Percentiles rank a stretch among this genome's conserved stretches.
phyloP scores from a whole-genome alignment of 2,888 invertebrate species.

The Eugnorisma glareosa region DNA sequence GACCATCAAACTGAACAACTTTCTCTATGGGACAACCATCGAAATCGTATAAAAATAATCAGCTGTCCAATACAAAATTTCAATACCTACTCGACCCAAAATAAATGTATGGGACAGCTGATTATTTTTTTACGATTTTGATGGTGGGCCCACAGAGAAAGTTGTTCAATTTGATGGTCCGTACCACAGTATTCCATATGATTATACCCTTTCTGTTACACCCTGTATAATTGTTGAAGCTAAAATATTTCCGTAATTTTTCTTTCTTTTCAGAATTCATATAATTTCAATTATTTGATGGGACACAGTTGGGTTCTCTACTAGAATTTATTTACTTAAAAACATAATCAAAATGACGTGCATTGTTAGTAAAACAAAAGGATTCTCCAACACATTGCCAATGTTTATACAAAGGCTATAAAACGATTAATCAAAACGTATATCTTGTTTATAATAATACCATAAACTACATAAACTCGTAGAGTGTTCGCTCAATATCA shows the following conservation, averaged over 20 bases:
- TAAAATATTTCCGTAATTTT: background rate
- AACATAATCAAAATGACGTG: background rate
- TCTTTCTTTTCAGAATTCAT: background rate
- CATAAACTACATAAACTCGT: background rate
- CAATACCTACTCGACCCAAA: too few species aligned
- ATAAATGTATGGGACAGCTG: too few species aligned
- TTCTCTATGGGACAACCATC: too few species aligned
- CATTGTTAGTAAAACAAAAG: constrained; percentile 1
- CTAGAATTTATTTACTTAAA: background rate
- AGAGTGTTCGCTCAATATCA: background rate
- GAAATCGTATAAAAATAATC: too few species aligned
- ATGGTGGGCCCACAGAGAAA: too few species aligned
- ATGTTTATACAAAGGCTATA: background rate
- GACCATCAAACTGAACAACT: too few species aligned
- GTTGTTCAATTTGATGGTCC: too few species aligned
- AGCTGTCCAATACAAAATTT: too few species aligned
- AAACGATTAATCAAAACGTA: background rate
- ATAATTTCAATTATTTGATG: background rate
- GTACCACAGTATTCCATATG: too few species aligned
- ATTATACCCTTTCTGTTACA: too few species aligned
- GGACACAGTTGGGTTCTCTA: background rate
- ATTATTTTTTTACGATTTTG: too few species aligned
- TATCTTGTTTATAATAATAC: background rate
- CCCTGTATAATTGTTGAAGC: background rate
- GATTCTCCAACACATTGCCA: background rate